Conservation (phyloP, 2,888 invertebrate species). For the Hemaris fuciformis region DNA sequence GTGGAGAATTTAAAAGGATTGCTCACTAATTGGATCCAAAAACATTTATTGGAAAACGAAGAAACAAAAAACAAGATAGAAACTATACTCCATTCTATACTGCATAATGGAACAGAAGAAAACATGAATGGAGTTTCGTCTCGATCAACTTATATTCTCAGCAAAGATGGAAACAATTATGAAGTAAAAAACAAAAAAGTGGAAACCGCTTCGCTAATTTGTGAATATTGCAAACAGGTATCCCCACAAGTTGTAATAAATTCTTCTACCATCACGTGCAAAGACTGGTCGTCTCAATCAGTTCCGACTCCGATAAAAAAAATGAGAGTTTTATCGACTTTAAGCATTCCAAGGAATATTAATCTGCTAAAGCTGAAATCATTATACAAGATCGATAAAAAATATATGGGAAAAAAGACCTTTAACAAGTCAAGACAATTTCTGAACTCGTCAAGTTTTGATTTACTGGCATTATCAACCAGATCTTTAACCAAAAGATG, state of each 20-base stretch:
- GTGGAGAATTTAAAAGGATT: conserved; percentile 57
- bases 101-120: conserved; percentile 41
- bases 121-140: conserved; percentile 39
- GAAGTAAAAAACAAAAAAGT: conserved; percentile 42
- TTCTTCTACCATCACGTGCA: conserved; percentile 17
- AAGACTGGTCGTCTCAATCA: conserved; percentile 37
- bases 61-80: conserved; percentile 50
- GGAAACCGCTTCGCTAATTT: conserved; percentile 30
- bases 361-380: conserved; percentile 26
- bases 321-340: conserved; percentile 57
- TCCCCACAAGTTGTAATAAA: conserved; percentile 16
- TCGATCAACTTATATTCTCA: conserved; percentile 50
- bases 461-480: conserved; percentile 52
- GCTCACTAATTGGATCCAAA: conserved; percentile 54
- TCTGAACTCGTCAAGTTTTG: conserved; percentile 41
- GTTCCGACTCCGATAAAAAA: conserved; percentile 47
- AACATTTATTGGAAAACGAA: conserved; percentile 47
- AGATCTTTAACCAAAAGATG: conserved; percentile 47
- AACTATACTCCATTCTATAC: conserved; percentile 50
- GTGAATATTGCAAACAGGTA: conserved; percentile 31
- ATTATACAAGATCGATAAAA: conserved; percentile 30
- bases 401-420: conserved; percentile 35
- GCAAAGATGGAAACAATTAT: conserved; percentile 31
- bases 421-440: conserved; percentile 33
- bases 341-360: conserved; percentile 61